Evolutionary conservation across 2,797 vertebrate genomes (phyloP), one percentile per base, ranked within the genome.

Genomic region (Tauraco hartlaubi): DNA sequence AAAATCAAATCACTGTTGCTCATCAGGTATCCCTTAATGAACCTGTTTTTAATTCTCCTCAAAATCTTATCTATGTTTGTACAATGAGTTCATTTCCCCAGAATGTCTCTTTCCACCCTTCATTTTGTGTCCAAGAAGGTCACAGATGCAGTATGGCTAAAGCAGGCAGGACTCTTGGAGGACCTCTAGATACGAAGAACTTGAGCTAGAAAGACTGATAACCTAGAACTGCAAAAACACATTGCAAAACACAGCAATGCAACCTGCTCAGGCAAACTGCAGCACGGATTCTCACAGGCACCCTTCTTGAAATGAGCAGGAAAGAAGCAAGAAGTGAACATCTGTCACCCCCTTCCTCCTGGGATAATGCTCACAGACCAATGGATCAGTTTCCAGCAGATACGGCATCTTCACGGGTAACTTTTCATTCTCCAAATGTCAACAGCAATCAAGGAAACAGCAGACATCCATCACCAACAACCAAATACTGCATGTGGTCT

Each of bases 131-230:
- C 26, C 62, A 48, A 29, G 86, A 83, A 69, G 31, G 54, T 46
- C 54, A 54, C 4, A 61, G 74, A 35, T 52, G 43, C 81, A 67
- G 37, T 39, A 15, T 43, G 39, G 54, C 31, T 75, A 15, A 64
- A 66, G 58, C 2, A 74, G 35, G 28, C n/a, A n/a, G 48, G 17
- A 48, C 11, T 43, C 55, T 28, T 43, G 59, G 44, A 84, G 39
- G 19, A 52, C 26, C 9, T 96, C 37, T 46, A 3, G 12, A 7
- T 21, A 18, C 20, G 78, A 67, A 84, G 39, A 72, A n/a, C 15
- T 59, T 46, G 12, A 43, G 12, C 48, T 43, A 17, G 19, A 22
- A 44, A 76, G 28, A 51, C 9, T 0, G 0, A 15, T 33, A 49
- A 11, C 41, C 55, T 61, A 28, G 29, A 90, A 25, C 8, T n/a